Conservation (phyloP, 2,113 vertebrate genomes). For the Tautogolabrus adspersus region DNA sequence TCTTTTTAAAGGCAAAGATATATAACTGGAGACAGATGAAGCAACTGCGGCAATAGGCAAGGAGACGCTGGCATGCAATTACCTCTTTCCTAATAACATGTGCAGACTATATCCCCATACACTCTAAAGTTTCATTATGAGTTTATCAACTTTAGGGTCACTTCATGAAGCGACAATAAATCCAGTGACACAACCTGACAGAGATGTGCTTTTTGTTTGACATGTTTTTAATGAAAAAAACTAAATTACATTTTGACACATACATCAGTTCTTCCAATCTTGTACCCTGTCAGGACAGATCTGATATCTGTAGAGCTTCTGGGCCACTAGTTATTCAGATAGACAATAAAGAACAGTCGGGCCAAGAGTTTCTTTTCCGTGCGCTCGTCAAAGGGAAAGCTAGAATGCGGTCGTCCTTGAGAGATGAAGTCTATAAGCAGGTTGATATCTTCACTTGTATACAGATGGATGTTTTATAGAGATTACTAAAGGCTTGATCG, state of each 20-base stretch:
- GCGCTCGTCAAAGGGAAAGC: no score
- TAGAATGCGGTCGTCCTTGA: background rate
- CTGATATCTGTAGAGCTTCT: background rate
- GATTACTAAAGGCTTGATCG: no score
- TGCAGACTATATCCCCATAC: background rate
- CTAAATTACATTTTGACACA: background rate
- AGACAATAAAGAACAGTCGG: background rate
- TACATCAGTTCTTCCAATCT: background rate
- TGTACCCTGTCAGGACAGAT: background rate
- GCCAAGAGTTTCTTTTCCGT: background rate
- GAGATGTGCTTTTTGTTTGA: background rate
- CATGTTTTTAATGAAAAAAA: background rate
- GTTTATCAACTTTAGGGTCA: background rate
- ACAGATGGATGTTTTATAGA: no score
- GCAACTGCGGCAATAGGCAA: background rate
- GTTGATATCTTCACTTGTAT: no score
- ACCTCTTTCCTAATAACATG: background rate
- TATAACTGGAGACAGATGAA: background rate
- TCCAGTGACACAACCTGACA: background rate
- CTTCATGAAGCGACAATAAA: background rate
- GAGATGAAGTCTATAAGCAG: background rate
- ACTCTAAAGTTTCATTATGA: background rate
- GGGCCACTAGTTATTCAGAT: background rate
- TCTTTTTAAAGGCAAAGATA: conserved; percentile 5
- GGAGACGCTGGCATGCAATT: background rate